phyloP scores from a whole-genome alignment of 2,113 vertebrate genomes.

The Neolamprologus brichardi region DNA sequence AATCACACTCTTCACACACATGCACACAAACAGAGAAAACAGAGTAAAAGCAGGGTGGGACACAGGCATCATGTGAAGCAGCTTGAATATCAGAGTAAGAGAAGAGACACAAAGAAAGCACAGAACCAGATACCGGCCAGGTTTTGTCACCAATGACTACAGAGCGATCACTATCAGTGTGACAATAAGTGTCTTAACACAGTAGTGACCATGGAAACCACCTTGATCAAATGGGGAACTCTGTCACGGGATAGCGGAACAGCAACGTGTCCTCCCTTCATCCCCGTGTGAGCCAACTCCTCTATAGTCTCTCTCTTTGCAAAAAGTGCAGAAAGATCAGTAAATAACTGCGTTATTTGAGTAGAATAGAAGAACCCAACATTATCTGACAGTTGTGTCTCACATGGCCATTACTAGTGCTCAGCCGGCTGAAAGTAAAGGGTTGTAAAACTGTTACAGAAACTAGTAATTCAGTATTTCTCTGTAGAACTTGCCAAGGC shows the following conservation, averaged over 20 bases:
- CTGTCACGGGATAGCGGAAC: conserved; percentile 19
- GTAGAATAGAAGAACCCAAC: not conserved
- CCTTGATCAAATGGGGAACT: conserved; percentile 60
- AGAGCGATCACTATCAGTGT: conserved; percentile 37
- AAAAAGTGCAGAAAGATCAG: not conserved
- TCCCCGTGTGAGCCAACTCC: not conserved
- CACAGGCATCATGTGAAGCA: not conserved
- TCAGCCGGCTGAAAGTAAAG: conserved; percentile 12
- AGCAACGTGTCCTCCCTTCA: conserved; percentile 15
- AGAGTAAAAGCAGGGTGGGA: not conserved
- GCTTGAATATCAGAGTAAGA: not conserved
- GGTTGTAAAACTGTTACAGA: conserved; percentile 32
- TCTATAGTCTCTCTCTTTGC: not conserved
- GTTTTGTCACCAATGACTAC: conserved; percentile 31
- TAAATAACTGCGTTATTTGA: conserved; percentile 43
- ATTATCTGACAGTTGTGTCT: conserved; percentile 36
- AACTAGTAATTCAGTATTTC: conserved; percentile 10
- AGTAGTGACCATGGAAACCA: conserved; percentile 74
- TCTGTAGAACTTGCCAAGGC: not conserved
- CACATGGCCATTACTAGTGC: not conserved
- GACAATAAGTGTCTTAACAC: conserved; percentile 50
- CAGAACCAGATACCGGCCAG: not conserved
- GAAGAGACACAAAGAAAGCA: not conserved
- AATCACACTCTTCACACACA: conserved; percentile 8
- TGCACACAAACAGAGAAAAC: not conserved